phyloP scores from a whole-genome alignment of 2,888 invertebrate species.

The Hyposoter dolosus region DNA sequence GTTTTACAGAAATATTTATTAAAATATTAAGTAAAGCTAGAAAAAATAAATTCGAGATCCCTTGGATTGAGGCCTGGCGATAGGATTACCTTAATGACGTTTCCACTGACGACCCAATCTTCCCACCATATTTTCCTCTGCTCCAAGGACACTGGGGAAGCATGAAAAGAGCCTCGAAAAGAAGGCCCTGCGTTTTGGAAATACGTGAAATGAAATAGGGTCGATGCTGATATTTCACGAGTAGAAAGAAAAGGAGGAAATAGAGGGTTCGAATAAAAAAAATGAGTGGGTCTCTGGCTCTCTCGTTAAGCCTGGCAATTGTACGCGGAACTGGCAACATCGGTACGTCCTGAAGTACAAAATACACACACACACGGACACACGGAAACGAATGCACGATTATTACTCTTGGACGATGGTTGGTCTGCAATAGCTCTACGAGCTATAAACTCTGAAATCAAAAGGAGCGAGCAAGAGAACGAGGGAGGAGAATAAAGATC shows the following conservation, averaged over 20 bases:
- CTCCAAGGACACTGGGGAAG: background rate
- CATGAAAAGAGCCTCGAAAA: slow-evolving; percentile 11
- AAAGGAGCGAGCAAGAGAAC: slow-evolving; percentile 11
- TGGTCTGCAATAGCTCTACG: background rate
- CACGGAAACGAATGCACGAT: background rate
- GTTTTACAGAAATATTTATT: too few species aligned
- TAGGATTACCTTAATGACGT: background rate
- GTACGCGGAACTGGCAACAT: slow-evolving; percentile 42
- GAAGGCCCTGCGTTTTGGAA: slow-evolving; percentile 2
- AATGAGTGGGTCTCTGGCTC: slow-evolving; percentile 49
- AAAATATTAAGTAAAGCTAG: too few species aligned
- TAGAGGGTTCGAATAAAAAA: slow-evolving; percentile 32
- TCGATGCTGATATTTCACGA: slow-evolving; percentile 31
- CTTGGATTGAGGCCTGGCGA: too few species aligned
- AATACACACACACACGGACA: slow-evolving; percentile 3
- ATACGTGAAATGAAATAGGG: slow-evolving; percentile 37
- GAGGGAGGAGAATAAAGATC: background rate
- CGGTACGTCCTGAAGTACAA: slow-evolving; percentile 26
- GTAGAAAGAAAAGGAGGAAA: background rate
- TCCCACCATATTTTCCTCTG: background rate
- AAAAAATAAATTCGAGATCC: too few species aligned
- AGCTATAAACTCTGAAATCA: slow-evolving; percentile 60
- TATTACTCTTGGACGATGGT: slow-evolving; percentile 23
- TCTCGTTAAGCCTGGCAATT: slow-evolving; percentile 58
- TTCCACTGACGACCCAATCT: background rate